Evolutionary conservation across 23 tunicate species (phyloP).

Genomic region (Aplidium turbinatum): DNA sequence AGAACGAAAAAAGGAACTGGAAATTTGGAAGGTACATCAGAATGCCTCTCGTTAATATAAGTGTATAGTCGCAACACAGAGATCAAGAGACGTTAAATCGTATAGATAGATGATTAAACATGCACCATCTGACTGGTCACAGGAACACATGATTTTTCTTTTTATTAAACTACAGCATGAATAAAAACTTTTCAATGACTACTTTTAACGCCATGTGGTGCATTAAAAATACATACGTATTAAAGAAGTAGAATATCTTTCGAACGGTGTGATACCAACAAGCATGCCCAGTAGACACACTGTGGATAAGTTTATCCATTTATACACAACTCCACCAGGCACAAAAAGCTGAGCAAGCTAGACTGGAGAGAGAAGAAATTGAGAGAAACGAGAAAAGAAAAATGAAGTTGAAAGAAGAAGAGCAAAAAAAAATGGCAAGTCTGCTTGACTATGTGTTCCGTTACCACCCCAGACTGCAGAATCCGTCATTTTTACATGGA

Average conservation of each 20-base stretch:
- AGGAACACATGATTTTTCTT: too few species aligned
- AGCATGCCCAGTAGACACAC: neutral
- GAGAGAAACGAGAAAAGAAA: constrained; percentile 46
- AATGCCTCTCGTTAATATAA: neutral
- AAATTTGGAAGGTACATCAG: constrained; percentile 50
- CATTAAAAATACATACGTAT: too few species aligned
- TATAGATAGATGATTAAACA: neutral
- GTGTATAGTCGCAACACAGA: neutral
- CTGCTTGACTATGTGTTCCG: too few species aligned
- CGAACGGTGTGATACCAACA: too few species aligned
- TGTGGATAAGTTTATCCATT: neutral
- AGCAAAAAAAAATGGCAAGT: constrained; percentile 25
- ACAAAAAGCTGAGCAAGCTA: constrained; percentile 43
- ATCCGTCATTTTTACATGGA: too few species aligned
- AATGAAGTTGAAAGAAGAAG: constrained; percentile 50
- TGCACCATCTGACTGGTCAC: neutral
- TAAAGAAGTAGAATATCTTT: too few species aligned
- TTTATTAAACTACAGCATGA: too few species aligned
- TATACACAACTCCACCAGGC: constrained; percentile 29
- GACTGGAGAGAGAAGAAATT: constrained; percentile 46
- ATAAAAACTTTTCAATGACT: too few species aligned
- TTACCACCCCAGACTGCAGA: too few species aligned
- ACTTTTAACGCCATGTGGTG: too few species aligned
- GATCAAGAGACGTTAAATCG: too few species aligned
- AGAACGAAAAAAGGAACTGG: constrained; percentile 42